Percentiles rank a stretch among this genome's conserved stretches.
phyloP scores from a whole-genome alignment of 2,113 vertebrate genomes.

The Hippocampus abdominalis region DNA sequence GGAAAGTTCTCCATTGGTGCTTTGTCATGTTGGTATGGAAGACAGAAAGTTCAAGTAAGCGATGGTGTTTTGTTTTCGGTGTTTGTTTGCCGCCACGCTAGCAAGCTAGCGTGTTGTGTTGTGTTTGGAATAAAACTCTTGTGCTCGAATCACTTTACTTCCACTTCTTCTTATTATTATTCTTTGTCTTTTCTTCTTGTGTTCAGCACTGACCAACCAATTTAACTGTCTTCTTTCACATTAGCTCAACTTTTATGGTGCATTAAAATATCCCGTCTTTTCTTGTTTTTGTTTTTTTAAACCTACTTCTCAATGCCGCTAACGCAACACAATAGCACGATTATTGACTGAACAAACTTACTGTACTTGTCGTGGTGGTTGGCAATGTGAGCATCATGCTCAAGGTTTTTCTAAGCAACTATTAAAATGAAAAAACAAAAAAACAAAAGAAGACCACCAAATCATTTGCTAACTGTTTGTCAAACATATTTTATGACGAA shows the following conservation, averaged over 20 bases:
- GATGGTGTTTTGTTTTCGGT: not conserved
- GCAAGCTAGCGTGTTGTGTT: not conserved
- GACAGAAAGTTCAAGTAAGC: not conserved
- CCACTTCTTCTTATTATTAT: not conserved
- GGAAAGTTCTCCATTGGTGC: not conserved
- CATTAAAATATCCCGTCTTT: too few species aligned
- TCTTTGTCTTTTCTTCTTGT: not conserved
- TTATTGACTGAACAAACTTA: not conserved
- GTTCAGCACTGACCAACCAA: not conserved
- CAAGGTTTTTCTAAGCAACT: not conserved
- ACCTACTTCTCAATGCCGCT: not conserved
- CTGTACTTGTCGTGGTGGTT: not conserved
- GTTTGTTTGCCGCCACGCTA: not conserved
- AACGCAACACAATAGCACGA: too few species aligned
- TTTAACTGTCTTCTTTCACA: too few species aligned
- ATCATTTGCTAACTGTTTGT: not conserved
- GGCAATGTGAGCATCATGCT: not conserved
- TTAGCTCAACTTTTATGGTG: too few species aligned
- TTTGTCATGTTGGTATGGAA: not conserved
- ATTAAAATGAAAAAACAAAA: too few species aligned
- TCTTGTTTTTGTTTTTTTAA: too few species aligned
- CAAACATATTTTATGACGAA: not conserved
- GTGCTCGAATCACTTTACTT: not conserved
- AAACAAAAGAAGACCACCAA: not conserved
- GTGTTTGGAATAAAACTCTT: constrained; percentile 5